Evolutionary conservation across 2,797 vertebrate species (phyloP).

Genomic region (Dendrocincla tyrannina): DNA sequence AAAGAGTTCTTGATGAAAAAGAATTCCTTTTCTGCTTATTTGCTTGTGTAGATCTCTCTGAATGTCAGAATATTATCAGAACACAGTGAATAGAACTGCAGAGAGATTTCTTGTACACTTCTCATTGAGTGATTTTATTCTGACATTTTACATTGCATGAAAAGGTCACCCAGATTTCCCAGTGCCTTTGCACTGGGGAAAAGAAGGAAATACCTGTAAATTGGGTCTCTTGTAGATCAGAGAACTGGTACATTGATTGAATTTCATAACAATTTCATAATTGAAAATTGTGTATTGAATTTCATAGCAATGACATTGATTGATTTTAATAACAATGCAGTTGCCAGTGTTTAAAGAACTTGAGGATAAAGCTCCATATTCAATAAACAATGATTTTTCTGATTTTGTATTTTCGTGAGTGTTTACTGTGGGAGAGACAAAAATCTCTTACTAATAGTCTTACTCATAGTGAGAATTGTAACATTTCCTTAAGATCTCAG

Average conservation of each 20-base stretch:
- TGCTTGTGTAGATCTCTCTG: not conserved
- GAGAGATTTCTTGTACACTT: not conserved
- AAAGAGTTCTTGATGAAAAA: not conserved
- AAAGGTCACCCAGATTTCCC: not conserved
- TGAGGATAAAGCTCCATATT: not conserved
- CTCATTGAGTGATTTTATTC: not conserved
- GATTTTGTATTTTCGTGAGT: not conserved
- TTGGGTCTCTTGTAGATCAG: not conserved
- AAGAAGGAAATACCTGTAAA: not conserved
- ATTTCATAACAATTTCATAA: not conserved
- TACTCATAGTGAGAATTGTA: not conserved
- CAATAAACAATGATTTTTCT: not conserved
- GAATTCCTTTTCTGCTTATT: not conserved
- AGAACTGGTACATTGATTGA: not conserved
- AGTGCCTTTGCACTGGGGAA: rapidly evolving
- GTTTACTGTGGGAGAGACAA: not conserved
- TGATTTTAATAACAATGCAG: not conserved
- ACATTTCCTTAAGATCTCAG: not conserved
- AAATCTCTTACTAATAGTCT: no score
- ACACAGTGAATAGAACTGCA: not conserved
- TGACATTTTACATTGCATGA: not conserved
- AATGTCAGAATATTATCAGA: not conserved
- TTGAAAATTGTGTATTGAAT: not conserved
- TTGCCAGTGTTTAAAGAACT: not conserved
- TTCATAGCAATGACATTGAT: not conserved